Evolutionary conservation across 92 coral and sea anemone genomes (phyloP), one percentile per base, ranked within the genome.

Genomic region (Epizoanthus illoricatus): DNA sequence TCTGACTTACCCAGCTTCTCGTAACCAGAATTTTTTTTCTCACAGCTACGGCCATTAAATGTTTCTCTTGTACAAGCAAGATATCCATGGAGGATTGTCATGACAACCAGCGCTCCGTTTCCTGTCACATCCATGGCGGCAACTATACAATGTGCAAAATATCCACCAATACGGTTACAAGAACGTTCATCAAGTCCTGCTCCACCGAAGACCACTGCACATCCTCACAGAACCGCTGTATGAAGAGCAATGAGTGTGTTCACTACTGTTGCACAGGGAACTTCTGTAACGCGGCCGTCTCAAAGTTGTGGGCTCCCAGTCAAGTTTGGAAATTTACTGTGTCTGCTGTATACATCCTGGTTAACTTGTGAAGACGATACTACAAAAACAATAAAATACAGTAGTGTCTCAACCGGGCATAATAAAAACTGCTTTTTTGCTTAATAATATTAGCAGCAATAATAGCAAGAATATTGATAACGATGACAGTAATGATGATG

Each of bases 41-140:
- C 24, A 17, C 57, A 74, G 80, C 65, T 15, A 9, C 21, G 17
- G 80, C 80, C 45, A 74, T 74, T 23, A 17, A 57, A n/a, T 74
- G 80, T 74, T 74, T 55, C 64, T 74, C 80, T 57, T 74, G 80
- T 36, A 23, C 80, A 24, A 74, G 80, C 45, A 74, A 74, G 80
- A 57, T 23, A 36, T 74, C 80, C 6, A 74, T 74, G 80, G 66
- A 16, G 15, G 80, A 74, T 74, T 74, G 80, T 18, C n/a, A 36
- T 7, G 65, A 74, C 80, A 16, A 57, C 5, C 80, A 56, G 42
- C 80, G 80, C 2, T 10, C 80, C 2, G 80, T 74, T 28, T 74
- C 65, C 65, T 74, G 80, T 24, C 61, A 56, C 52, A 57, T 74
- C 21, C 80, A 74, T 58, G 21, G 61, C 66, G 64, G n/a, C 5